Percentiles rank a stretch among this genome's conserved stretches.
phyloP scores from a whole-genome alignment of 2,888 invertebrate genomes.

The Drosophila anceps region DNA sequence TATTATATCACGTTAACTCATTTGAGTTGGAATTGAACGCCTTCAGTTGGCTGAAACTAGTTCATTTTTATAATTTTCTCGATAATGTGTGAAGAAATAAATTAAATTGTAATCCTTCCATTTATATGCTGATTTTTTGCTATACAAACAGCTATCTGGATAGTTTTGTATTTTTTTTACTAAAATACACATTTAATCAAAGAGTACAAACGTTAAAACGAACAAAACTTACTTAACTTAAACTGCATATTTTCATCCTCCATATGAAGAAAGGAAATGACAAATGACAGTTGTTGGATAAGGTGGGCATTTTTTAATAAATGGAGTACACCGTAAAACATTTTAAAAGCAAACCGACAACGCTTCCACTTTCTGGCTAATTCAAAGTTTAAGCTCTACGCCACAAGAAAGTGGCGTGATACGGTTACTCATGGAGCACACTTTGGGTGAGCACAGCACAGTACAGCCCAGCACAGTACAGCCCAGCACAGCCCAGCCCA shows the following conservation, averaged over 20 bases:
- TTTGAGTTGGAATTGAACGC: not conserved
- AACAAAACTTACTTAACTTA: constrained; percentile 28
- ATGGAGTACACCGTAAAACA: constrained; percentile 79
- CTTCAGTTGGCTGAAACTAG: not conserved
- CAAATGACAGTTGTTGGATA: constrained; percentile 65
- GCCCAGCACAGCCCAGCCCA: not conserved
- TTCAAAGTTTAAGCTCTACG: constrained; percentile 76
- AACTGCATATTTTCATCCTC: not conserved
- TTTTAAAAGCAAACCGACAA: constrained; percentile 81
- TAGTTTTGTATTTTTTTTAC: not conserved
- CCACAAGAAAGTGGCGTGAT: constrained; percentile 58
- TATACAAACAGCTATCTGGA: not conserved
- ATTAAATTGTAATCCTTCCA: not conserved
- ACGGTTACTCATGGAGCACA: constrained; percentile 7
- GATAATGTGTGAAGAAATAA: no score
- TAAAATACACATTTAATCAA: constrained; percentile 14
- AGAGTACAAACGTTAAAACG: constrained; percentile 8
- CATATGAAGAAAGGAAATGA: constrained; percentile 47
- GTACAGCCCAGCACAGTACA: not conserved
- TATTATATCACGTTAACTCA: not conserved
- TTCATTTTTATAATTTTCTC: no score
- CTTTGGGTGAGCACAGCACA: not conserved
- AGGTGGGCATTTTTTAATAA: constrained; percentile 68
- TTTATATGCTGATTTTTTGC: not conserved
- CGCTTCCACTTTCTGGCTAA: constrained; percentile 81